Evolutionary conservation across 2,113 vertebrate species (phyloP).

Genomic region (Probosciger aterrimus): DNA sequence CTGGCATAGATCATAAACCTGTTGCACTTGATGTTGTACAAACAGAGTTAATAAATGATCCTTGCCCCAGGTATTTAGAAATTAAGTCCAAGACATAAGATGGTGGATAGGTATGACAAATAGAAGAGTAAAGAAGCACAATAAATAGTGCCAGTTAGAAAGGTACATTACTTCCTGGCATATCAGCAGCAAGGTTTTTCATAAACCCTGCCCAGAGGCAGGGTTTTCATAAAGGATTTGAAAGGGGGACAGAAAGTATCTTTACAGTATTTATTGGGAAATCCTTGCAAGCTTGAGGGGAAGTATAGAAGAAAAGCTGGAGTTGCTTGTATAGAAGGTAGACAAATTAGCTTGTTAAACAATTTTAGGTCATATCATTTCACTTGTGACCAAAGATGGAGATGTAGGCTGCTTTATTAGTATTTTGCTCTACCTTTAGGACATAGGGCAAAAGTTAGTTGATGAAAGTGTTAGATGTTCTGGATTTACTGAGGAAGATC

Average conservation of each 20-base stretch:
- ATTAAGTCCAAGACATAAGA: not conserved
- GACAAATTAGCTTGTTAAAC: not conserved
- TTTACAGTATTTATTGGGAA: not conserved
- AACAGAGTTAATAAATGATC: constrained; percentile 34
- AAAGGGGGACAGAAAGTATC: not conserved
- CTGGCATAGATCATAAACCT: constrained; percentile 19
- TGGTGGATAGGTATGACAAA: not conserved
- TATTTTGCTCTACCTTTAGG: not conserved
- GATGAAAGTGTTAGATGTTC: not conserved
- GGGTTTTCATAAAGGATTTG: not conserved
- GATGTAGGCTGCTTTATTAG: not conserved
- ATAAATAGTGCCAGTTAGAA: not conserved
- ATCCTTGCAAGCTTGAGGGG: not conserved
- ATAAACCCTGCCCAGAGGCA: not conserved
- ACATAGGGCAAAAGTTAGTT: not conserved
- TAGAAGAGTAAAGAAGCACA: not conserved
- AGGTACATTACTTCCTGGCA: not conserved
- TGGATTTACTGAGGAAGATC: not conserved
- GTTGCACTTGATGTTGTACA: not conserved
- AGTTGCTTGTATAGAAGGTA: not conserved
- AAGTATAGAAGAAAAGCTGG: not conserved
- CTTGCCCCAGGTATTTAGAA: not conserved
- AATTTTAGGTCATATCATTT: not conserved
- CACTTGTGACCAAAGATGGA: not conserved
- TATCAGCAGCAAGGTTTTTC: not conserved